Evolutionary conservation across 2,888 invertebrate genomes (phyloP).

Genomic region (Parnassius apollo): DNA sequence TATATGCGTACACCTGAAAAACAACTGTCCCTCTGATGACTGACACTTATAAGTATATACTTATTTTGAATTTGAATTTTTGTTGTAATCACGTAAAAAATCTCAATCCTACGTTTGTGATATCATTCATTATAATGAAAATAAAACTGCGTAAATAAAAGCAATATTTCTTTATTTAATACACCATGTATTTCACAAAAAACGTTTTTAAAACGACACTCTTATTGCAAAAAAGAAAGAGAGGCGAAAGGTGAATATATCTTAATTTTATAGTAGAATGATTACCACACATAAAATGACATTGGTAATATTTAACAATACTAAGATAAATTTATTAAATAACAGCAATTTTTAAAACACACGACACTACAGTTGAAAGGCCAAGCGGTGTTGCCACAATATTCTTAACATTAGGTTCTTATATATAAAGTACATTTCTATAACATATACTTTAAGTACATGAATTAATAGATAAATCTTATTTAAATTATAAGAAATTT

Average conservation of each 20-base stretch:
- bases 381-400: conserved; percentile 81
- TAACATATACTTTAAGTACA: conserved; percentile 24
- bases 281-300: conserved; percentile 41
- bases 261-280: conserved; percentile 43
- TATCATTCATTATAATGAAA: background rate
- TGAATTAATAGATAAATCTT: conserved; percentile 18
- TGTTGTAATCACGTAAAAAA: no score
- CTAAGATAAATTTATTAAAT: conserved; percentile 45
- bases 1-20: no score
- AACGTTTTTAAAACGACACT: conserved; percentile 79
- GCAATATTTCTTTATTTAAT: conserved; percentile 55
- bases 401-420: conserved; percentile 36
- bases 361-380: conserved; percentile 76
- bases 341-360: conserved; percentile 60
- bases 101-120: no score
- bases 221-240: conserved; percentile 72
- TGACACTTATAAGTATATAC: no score
- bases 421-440: conserved; percentile 14
- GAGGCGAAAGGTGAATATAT: conserved; percentile 72
- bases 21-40: no score
- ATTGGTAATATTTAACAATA: conserved; percentile 39
- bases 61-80: no score
- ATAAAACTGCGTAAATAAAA: conserved; percentile 31
- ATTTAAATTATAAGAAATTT: conserved; percentile 4
- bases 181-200: conserved; percentile 76